A percentile compares a stretch with the other conserved stretches of the same genome.
These are phyloP conservation scores for Prenolepis imparis DNA, from an alignment of 2,888 invertebrate species.

Conservation along the genomic window DNA sequence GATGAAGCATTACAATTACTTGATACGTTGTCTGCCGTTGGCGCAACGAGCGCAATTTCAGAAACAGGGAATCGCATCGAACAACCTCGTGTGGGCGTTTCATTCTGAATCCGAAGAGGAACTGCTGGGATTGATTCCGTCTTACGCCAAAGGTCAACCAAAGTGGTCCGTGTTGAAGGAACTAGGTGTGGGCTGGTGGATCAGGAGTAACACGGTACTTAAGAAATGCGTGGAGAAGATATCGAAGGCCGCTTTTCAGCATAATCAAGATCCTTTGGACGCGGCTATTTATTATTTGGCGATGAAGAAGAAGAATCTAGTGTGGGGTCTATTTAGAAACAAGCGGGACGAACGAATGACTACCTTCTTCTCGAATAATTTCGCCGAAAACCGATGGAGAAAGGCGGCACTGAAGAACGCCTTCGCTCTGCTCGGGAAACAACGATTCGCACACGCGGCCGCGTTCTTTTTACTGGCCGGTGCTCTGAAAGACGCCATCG, in stretches of 20 bases:
- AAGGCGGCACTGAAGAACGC: constrained; percentile 99
- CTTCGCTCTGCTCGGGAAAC: constrained; percentile 97
- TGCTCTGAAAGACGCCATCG: constrained; percentile 97
- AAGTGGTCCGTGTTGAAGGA: constrained; percentile 97
- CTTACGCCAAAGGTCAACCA: constrained; percentile 93
- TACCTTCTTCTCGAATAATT: constrained; percentile 97
- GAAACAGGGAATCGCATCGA: constrained; percentile 94
- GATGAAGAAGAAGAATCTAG: constrained; percentile 98
- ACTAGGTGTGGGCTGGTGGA: constrained; percentile 98
- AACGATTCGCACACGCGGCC: constrained; percentile 98
- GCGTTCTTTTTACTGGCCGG: constrained; percentile 99
- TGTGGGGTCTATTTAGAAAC: constrained; percentile 98
- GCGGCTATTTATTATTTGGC: constrained; percentile 99
- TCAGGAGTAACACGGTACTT: constrained; percentile 93
- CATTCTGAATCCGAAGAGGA: constrained; percentile 99
- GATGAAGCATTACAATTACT: constrained; percentile 98
- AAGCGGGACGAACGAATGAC: constrained; percentile 97
- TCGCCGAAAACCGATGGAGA: constrained; percentile 96
- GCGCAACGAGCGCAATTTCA: constrained; percentile 95
- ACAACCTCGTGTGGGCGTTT: constrained; percentile 99
- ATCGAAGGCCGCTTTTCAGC: constrained; percentile 97
- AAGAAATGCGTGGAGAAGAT: constrained; percentile 95
- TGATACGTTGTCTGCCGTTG: constrained; percentile 96
- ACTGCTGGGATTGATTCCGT: constrained; percentile 95
- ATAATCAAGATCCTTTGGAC: constrained; percentile 97